phyloP scores from a whole-genome alignment of 2,797 vertebrate genomes.

The Myotis findleyi region DNA sequence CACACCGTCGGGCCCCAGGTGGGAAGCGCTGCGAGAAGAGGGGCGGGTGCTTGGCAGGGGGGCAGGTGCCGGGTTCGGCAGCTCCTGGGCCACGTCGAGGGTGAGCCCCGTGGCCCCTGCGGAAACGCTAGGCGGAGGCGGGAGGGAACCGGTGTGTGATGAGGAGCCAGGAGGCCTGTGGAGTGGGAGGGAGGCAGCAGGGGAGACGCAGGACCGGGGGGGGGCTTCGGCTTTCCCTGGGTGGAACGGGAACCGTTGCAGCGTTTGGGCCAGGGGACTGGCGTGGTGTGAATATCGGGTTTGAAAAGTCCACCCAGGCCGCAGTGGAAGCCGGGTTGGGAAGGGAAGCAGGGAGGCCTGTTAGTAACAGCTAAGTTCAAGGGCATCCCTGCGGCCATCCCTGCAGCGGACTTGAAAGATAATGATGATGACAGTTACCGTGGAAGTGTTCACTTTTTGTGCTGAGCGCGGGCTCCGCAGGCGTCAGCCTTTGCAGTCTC shows the following conservation, averaged over 20 bases:
- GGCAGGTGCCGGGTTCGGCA: fast-evolving
- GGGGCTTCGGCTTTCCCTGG: background rate
- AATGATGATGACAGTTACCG: too few species aligned
- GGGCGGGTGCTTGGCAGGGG: fast-evolving
- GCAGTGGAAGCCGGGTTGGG: background rate
- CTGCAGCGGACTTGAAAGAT: background rate
- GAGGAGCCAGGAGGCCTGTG: background rate
- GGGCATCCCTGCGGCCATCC: background rate
- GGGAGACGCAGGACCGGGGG: background rate
- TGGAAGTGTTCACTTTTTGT: background rate
- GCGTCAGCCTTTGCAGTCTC: background rate
- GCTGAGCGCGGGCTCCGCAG: background rate
- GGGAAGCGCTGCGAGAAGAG: background rate
- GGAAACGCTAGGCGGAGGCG: background rate
- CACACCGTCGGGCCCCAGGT: background rate
- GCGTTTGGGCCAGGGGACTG: background rate
- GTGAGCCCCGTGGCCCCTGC: background rate
- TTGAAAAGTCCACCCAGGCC: background rate
- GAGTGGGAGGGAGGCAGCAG: background rate
- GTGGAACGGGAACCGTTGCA: background rate
- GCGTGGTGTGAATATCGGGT: background rate
- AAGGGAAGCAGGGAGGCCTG: background rate
- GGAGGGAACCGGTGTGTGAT: background rate
- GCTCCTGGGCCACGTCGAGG: background rate
- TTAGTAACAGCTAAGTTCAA: background rate